A percentile compares a stretch with the other conserved stretches of the same genome.
phyloP scores from a whole-genome alignment of 64 coral and sea anemone species.

The Montipora efflorescens region DNA sequence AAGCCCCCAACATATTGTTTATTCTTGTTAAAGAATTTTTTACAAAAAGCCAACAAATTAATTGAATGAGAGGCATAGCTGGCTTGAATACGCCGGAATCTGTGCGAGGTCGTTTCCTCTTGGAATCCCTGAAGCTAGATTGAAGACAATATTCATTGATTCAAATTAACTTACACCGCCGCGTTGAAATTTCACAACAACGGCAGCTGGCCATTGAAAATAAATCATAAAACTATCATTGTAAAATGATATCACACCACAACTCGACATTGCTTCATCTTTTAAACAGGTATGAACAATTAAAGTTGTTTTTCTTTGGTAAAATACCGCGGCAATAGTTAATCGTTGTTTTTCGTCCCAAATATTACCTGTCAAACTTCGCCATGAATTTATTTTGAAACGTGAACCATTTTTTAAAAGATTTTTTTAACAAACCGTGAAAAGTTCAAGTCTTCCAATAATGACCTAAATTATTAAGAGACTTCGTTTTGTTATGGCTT shows the following conservation, averaged over 20 bases:
- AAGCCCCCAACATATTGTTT: not conserved
- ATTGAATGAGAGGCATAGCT: not conserved
- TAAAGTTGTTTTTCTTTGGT: not conserved
- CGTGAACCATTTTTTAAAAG: no score
- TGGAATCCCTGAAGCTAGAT: not conserved
- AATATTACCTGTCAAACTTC: not conserved
- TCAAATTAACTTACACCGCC: not conserved
- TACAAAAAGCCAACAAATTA: not conserved
- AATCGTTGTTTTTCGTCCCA: not conserved
- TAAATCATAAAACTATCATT: not conserved
- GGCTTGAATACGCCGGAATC: not conserved
- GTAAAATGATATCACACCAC: not conserved
- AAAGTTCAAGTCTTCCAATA: not conserved
- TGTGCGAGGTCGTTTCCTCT: not conserved
- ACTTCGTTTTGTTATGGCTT: not conserved
- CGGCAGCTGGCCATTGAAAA: not conserved
- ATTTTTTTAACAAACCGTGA: no score
- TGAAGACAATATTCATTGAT: not conserved
- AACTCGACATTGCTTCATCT: not conserved
- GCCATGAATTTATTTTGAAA: no score
- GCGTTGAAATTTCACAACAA: not conserved
- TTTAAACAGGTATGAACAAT: not conserved
- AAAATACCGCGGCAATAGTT: not conserved
- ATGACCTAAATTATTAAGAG: not conserved
- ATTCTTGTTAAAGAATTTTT: not conserved